Evolutionary conservation across 2,797 vertebrate species (phyloP), one percentile per base, ranked within the genome.

Genomic region (Sebastes flavidus): DNA sequence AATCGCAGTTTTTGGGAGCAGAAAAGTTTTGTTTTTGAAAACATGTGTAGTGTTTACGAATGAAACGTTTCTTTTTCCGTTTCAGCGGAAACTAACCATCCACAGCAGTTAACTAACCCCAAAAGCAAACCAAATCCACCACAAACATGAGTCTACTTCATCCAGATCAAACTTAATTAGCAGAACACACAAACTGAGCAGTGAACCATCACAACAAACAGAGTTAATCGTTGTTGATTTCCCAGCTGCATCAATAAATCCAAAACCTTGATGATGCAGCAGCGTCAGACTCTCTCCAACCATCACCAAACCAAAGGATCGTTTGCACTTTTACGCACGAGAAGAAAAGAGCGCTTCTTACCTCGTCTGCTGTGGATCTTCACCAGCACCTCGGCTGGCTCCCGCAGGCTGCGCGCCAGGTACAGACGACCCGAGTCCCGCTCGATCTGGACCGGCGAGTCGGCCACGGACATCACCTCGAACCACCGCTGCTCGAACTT

Each of bases 381-480:
- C 62, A 97, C 90, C 56, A 87, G 63, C 77, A 96, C 94, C 29
- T 96, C 94, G 0, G 91, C 84, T 1, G 94, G 82, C 58, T 92
- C 90, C 63, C 27, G 62, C 58, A 95, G 83, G 18, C 60, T 87
- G 66, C 91, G 89, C 46, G 91, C 90, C 55, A 97, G 88, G 82
- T 95, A 96, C 65, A 98, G 82, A 3, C 96, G 93, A 13, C 97
- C 97, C 2, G 96, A 95, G 74, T 96, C 95, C 61, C 96, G 87
- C 81, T 97, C 97, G 20, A 97, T 85, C 27, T 89, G 94, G 4
- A 97, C 94, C 46, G 95, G 93, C 0, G 95, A 82, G 10, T 89
- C 65, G 0, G 84, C 82, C 52, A 94, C 93, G 2, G 95, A 89
- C 0, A 93, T 86, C 90, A 97, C 77, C 89, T 97, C 96, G 87